Evolutionary conservation across 2,113 vertebrate species (phyloP).

Genomic region (Sturnus vulgaris): DNA sequence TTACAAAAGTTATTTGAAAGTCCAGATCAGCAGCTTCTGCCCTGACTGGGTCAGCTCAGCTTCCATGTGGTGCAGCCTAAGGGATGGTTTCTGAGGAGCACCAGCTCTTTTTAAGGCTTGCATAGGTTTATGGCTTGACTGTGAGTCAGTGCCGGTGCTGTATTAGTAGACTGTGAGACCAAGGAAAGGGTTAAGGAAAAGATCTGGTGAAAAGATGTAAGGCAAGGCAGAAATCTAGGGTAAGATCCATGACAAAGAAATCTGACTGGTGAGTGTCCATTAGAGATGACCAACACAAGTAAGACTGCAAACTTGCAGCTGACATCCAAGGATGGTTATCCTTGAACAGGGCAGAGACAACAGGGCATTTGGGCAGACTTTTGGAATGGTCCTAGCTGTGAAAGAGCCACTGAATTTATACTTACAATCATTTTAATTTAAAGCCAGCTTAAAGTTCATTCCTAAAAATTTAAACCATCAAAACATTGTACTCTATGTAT

Average conservation of each 20-base stretch:
- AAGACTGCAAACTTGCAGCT: not conserved
- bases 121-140: not conserved
- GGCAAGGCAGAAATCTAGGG: not conserved
- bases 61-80: accelerated
- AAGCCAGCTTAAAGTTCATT: not conserved
- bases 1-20: not conserved
- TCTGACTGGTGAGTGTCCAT: not conserved
- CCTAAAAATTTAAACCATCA: not conserved
- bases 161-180: not conserved
- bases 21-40: not conserved
- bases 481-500: not conserved
- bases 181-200: not conserved
- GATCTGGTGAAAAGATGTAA: not conserved
- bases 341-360: not conserved
- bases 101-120: not conserved
- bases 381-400: not conserved
- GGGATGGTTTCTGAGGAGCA: not conserved
- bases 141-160: not conserved
- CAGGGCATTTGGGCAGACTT: not conserved
- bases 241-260: not conserved
- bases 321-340: not conserved
- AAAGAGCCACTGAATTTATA: not conserved
- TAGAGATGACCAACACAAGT: not conserved
- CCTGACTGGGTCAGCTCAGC: not conserved
- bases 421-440: not conserved